Conservation (phyloP, 2,797 vertebrate species). For the Mormyrus hasselquistii region DNA sequence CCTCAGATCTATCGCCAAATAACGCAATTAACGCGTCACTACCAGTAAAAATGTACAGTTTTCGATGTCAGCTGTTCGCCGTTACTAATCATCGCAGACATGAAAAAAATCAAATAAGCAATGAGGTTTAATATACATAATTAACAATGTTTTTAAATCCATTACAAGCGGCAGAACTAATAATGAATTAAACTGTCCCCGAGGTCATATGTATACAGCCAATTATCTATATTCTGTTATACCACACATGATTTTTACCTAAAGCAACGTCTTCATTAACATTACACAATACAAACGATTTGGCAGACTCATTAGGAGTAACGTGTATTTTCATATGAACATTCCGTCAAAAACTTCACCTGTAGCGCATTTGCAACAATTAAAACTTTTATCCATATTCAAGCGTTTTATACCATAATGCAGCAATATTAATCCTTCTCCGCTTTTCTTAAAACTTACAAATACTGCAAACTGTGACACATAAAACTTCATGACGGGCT, state of each 20-base stretch:
- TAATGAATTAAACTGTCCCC: conserved; percentile 3
- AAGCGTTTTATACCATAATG: not conserved
- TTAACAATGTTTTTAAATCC: not conserved
- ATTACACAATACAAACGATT: not conserved
- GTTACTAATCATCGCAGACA: not conserved
- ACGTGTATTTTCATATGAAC: not conserved
- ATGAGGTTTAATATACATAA: conserved; percentile 7
- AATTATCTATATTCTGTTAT: not conserved
- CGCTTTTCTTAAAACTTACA: not conserved
- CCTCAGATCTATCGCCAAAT: not conserved
- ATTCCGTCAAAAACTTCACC: not conserved
- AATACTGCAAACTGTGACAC: not conserved
- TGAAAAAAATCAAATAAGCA: conserved; percentile 3
- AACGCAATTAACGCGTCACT: not conserved
- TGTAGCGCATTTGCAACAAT: not conserved
- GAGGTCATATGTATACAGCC: conserved; percentile 3
- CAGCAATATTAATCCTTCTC: not conserved
- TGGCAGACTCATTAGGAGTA: not conserved
- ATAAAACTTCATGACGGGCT: not conserved
- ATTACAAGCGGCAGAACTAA: not conserved
- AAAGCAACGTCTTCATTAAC: not conserved
- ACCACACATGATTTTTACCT: not conserved
- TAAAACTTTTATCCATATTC: not conserved
- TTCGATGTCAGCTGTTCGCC: not conserved
- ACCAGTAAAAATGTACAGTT: not conserved